Percentiles rank a stretch among this genome's conserved stretches.
Conservation (phyloP, 2,888 invertebrate genomes). For the Melipona bicolor region DNA sequence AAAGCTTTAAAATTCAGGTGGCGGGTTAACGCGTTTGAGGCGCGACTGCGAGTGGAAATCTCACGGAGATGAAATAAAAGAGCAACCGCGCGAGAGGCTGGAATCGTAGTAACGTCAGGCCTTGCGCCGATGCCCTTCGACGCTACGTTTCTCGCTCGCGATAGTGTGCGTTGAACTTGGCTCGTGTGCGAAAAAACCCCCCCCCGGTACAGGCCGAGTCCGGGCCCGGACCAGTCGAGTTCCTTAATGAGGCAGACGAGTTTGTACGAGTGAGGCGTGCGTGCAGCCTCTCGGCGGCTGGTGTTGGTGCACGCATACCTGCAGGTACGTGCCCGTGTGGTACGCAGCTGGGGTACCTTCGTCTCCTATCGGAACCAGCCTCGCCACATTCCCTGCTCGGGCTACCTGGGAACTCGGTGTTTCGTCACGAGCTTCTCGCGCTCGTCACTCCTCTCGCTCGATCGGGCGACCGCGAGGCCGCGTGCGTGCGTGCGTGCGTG, state of each 20-base stretch:
- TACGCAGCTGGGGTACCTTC: conserved; percentile 51
- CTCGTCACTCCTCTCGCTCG: conserved; percentile 18
- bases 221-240: conserved; percentile 56
- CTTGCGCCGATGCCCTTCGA: conserved; percentile 23
- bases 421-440: conserved; percentile 43
- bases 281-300: conserved; percentile 10
- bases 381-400: conserved; percentile 55
- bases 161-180: neutral
- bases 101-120: neutral
- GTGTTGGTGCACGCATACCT: conserved; percentile 51
- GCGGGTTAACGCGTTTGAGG: neutral
- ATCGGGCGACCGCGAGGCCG: neutral
- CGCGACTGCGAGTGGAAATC: conserved; percentile 24
- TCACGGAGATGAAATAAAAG: conserved; percentile 22
- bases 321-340: conserved; percentile 54
- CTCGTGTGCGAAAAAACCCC: conserved; percentile 50
- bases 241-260: conserved; percentile 66
- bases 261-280: conserved; percentile 37
- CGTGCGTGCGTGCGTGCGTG: neutral
- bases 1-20: conserved; percentile 10
- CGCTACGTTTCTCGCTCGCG: neutral
- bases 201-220: conserved; percentile 10
- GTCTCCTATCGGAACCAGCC: conserved; percentile 53
- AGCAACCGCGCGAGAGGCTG: conserved; percentile 36
- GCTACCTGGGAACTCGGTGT: conserved; percentile 50